Evolutionary conservation across 2,797 vertebrate genomes (phyloP).

Genomic region (Lepilemur ruficaudatus): DNA sequence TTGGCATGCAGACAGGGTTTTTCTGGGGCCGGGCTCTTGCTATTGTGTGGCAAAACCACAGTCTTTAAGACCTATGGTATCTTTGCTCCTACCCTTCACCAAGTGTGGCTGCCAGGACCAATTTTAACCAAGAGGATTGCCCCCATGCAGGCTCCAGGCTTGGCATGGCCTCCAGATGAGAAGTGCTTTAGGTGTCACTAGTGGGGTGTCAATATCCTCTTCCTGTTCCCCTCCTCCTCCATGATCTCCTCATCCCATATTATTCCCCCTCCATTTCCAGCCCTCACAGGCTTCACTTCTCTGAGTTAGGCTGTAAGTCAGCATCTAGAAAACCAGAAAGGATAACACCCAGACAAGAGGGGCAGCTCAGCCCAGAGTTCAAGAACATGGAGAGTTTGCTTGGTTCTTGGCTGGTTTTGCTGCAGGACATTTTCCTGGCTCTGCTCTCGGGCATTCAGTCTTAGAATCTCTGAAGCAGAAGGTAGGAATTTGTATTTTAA

Average conservation of each 20-base stretch:
- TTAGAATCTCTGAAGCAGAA: neutral
- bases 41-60: neutral
- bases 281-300: neutral
- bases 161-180: neutral
- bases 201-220: neutral
- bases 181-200: neutral
- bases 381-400: neutral
- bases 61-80: neutral
- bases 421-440: neutral
- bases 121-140: neutral
- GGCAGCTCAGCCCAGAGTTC: neutral
- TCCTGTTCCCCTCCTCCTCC: neutral
- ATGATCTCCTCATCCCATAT: too few species aligned
- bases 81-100: neutral
- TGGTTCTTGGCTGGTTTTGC: neutral
- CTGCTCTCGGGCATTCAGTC: neutral
- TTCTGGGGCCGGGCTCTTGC: neutral
- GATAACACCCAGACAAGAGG: neutral
- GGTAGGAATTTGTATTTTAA: neutral
- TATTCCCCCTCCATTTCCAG: neutral
- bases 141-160: rapidly evolving
- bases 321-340: neutral
- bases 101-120: neutral
- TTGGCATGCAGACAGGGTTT: conserved; percentile 24
- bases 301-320: neutral